These are phyloP conservation scores for Eustalomyia histrio DNA, from an alignment of 2,888 invertebrate genomes.

Conservation along the genomic window DNA sequence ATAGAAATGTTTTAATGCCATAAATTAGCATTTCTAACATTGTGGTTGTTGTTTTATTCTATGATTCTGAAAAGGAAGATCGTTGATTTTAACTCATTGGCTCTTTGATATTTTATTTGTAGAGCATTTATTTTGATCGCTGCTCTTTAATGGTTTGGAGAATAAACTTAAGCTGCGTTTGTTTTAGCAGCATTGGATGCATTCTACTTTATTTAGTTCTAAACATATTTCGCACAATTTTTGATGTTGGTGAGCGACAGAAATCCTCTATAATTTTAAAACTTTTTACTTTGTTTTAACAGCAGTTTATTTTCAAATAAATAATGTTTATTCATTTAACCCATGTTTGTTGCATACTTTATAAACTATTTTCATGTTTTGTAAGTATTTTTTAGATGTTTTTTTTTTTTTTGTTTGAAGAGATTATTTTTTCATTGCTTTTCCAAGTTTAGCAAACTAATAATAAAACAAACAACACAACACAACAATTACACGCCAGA, in stretches of 20 bases:
- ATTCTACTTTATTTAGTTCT: too few species aligned
- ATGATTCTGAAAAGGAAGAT: neutral
- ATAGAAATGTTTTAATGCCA: slow-evolving; percentile 74
- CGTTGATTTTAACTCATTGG: neutral
- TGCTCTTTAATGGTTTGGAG: too few species aligned
- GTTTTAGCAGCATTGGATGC: too few species aligned
- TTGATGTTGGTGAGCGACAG: too few species aligned
- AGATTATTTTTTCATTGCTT: slow-evolving; percentile 40
- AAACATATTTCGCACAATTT: too few species aligned
- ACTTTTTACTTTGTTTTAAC: neutral
- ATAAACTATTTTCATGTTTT: slow-evolving; percentile 41
- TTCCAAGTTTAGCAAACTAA: slow-evolving; percentile 58
- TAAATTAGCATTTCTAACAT: slow-evolving; percentile 70
- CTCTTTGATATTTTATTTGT: neutral
- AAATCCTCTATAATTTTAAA: too few species aligned
- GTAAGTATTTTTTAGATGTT: neutral
- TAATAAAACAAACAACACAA: slow-evolving; percentile 64
- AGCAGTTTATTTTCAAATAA: neutral
- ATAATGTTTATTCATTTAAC: slow-evolving; percentile 42
- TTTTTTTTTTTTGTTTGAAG: slow-evolving; percentile 14
- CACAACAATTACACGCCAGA: slow-evolving; percentile 64
- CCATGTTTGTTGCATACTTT: slow-evolving; percentile 41
- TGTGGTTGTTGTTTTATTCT: slow-evolving; percentile 44
- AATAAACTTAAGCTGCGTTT: too few species aligned
- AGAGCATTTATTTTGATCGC: too few species aligned